Percentiles rank a stretch among this genome's conserved stretches.
Conservation (phyloP, 2,113 vertebrate genomes). For the Nycticryphes semicollaris region DNA sequence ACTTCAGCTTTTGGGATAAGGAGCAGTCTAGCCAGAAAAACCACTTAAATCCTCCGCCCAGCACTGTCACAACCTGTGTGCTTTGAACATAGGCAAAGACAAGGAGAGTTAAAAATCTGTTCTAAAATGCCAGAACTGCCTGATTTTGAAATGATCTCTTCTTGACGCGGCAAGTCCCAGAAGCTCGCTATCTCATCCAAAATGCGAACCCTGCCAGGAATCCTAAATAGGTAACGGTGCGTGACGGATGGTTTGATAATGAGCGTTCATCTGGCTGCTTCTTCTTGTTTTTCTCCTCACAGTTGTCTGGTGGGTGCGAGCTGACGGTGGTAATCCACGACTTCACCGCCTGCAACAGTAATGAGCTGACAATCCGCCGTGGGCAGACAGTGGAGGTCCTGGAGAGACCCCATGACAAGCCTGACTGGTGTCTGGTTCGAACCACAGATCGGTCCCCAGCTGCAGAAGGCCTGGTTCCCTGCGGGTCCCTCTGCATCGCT, state of each 20-base stretch:
- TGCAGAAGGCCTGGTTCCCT: constrained; percentile 92
- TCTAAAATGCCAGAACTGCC: background rate
- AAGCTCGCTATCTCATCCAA: background rate
- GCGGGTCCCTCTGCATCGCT: constrained; percentile 95
- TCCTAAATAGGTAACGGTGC: background rate
- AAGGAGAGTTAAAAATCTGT: background rate
- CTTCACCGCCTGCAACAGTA: constrained; percentile 94
- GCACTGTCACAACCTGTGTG: background rate
- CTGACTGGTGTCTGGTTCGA: constrained; percentile 96
- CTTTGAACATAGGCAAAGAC: constrained; percentile 19
- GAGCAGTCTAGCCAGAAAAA: constrained; percentile 66
- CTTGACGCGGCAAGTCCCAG: background rate
- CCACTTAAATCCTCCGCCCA: constrained; percentile 49
- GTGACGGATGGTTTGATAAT: background rate
- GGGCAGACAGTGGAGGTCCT: constrained; percentile 97
- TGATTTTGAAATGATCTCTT: background rate
- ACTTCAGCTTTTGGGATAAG: background rate
- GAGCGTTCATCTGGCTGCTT: background rate
- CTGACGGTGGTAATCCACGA: constrained; percentile 97
- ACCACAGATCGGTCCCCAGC: constrained; percentile 95
- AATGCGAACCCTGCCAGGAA: background rate
- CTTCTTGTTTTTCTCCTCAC: constrained; percentile 18
- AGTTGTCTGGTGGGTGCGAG: constrained; percentile 98
- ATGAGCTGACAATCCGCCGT: constrained; percentile 92
- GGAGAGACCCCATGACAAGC: constrained; percentile 93